Evolutionary conservation across 2,888 invertebrate species (phyloP), one percentile per base, ranked within the genome.

Genomic region (Serrognathus titanus): DNA sequence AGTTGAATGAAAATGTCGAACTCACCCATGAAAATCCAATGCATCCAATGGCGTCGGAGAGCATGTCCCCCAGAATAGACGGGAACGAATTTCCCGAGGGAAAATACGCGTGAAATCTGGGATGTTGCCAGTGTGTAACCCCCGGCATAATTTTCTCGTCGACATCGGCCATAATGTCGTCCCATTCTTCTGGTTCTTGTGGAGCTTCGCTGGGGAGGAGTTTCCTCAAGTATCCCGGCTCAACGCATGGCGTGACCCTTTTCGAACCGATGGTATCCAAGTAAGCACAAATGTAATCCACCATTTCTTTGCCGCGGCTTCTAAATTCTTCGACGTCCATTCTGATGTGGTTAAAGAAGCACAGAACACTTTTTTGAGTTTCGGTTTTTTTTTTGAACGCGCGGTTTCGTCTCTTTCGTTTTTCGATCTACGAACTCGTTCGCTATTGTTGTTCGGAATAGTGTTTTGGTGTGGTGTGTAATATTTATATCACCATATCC

Each of bases 71-170:
- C 48, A 99, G 82, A 62, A 99, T 97, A 5, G 97, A 97, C 1
- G 98, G 98, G 77, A 88, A 99, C 0, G 92, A 95, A 79, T 97
- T 97, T 11, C 98, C 98, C 10, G 97, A 88, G 3, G 99, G 98
- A 75, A 99, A 99, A 77, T 99, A 99, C 0, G 99, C 99, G 77
- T 98, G 97, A 79, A 99, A 99, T 57, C 94, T 83, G 0, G 98
- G 98, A 82, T 98, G 98, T 75, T 98, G 97, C 99, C 99, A 99
- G 77, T 98, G 95, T 1, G 97, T 97, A 48, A 95, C 91, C 38
- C 95, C 95, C 0, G 94, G 93, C 93, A 95, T 94, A 69, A 95
- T 95, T 79, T 92, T 93, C 57, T 84, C 83, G 74, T 96, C 94
- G 37, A 96, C 89, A 71, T 97, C 97, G 10, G 78, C 80, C 90